These are phyloP conservation scores for Merops nubicus DNA, from an alignment of 2,113 vertebrate genomes.

Conservation along the genomic window DNA sequence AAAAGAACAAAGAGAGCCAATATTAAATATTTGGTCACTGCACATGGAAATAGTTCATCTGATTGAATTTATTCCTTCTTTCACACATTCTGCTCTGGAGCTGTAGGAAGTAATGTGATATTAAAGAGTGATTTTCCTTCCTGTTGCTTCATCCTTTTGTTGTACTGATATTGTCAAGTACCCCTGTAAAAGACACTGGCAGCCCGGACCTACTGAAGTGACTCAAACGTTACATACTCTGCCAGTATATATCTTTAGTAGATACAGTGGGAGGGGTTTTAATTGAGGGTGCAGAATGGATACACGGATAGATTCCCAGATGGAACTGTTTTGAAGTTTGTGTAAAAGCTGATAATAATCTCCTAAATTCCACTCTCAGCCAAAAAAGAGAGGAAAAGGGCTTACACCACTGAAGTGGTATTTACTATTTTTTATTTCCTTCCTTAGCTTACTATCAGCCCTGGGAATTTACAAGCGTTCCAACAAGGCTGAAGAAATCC, in stretches of 20 bases:
- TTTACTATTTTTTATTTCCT: conserved; percentile 65
- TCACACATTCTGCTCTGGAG: background rate
- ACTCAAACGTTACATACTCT: background rate
- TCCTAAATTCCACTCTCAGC: conserved; percentile 37
- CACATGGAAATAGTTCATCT: background rate
- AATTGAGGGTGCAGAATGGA: conserved; percentile 39
- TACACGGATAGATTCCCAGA: conserved; percentile 15
- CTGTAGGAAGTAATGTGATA: background rate
- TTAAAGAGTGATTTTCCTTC: conserved; percentile 1
- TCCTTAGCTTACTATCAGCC: conserved; percentile 48
- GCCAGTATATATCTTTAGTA: background rate
- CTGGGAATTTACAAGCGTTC: conserved; percentile 70
- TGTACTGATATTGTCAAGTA: conserved; percentile 2
- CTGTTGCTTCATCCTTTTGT: conserved; percentile 20
- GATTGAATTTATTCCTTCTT: conserved; percentile 9
- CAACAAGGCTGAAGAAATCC: conserved; percentile 52
- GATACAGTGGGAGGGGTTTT: background rate
- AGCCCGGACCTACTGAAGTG: conserved; percentile 7
- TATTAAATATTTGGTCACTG: background rate
- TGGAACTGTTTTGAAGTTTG: conserved; percentile 58
- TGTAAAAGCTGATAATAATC: conserved; percentile 61
- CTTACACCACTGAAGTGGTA: conserved; percentile 53
- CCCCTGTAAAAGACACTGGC: conserved; percentile 25
- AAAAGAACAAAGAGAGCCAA: background rate
- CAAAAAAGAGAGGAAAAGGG: conserved; percentile 47